Evolutionary conservation across 2,888 invertebrate species (phyloP).

Genomic region (Galerucella nymphaeae): DNA sequence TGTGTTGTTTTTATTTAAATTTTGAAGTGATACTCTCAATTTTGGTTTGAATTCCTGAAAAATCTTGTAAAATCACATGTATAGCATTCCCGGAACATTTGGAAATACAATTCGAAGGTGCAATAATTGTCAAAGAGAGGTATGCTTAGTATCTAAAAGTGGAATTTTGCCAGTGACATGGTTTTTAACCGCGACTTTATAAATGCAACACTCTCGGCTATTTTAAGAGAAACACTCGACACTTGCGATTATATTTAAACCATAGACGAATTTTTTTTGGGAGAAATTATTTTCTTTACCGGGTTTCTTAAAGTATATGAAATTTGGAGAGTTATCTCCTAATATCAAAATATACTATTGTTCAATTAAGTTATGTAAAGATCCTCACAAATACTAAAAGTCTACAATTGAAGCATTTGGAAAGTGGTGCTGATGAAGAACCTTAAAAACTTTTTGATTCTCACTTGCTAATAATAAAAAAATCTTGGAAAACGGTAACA

Average conservation of each 20-base stretch:
- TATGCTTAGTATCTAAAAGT: slow-evolving; percentile 34
- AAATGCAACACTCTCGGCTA: slow-evolving; percentile 46
- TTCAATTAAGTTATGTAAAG: no score
- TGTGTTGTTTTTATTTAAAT: not conserved
- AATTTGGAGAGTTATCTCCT: no score
- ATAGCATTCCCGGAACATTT: slow-evolving; percentile 13
- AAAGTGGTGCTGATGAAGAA: no score
- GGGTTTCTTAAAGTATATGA: not conserved
- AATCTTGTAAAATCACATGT: not conserved
- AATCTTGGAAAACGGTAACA: no score
- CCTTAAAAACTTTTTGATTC: no score
- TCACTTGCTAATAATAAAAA: no score
- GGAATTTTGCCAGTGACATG: slow-evolving; percentile 41
- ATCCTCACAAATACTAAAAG: no score
- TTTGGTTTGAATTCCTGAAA: not conserved
- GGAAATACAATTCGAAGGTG: slow-evolving; percentile 36
- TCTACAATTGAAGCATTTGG: no score
- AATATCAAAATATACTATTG: no score
- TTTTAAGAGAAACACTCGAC: slow-evolving; percentile 49
- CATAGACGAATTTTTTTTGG: slow-evolving; percentile 22
- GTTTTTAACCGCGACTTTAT: slow-evolving; percentile 47
- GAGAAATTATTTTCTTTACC: slow-evolving; percentile 20
- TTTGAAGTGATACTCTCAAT: not conserved
- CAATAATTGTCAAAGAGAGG: slow-evolving; percentile 33
- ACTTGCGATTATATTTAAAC: slow-evolving; percentile 41